These are phyloP conservation scores for Spilogale gracilis DNA, from an alignment of 2,113 vertebrate species.

Conservation along the genomic window DNA sequence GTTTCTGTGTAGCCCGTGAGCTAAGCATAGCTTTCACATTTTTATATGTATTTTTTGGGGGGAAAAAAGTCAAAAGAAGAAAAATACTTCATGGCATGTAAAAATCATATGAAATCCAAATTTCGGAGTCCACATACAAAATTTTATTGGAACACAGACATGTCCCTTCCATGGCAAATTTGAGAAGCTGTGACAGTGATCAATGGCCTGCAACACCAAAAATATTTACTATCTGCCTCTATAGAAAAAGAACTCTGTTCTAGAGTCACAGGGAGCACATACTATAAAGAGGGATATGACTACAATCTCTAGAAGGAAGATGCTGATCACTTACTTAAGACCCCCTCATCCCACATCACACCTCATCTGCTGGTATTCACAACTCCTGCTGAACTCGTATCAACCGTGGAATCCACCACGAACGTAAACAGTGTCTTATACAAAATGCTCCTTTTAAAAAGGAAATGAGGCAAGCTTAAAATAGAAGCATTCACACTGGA, in stretches of 20 bases:
- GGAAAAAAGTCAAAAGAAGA: neutral
- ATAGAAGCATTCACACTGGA: neutral
- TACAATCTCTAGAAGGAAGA: neutral
- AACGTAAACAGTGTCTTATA: neutral
- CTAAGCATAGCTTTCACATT: neutral
- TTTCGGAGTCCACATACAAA: neutral
- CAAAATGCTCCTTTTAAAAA: slow-evolving; percentile 25
- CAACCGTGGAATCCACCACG: neutral
- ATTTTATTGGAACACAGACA: neutral
- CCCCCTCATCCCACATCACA: neutral
- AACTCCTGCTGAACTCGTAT: neutral
- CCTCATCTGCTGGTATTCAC: neutral
- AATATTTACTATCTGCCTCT: neutral
- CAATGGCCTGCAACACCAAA: neutral
- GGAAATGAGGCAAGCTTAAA: slow-evolving; percentile 1
- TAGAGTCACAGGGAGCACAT: neutral
- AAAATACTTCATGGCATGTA: neutral
- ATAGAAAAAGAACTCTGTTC: neutral
- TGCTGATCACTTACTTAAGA: neutral
- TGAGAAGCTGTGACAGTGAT: neutral
- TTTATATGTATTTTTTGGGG: neutral
- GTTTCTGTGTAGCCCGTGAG: neutral
- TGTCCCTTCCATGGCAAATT: neutral
- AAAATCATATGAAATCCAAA: slow-evolving; percentile 11
- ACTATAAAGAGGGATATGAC: neutral